phyloP scores from a whole-genome alignment of 2,888 invertebrate species.

The Mythimna loreyi region DNA sequence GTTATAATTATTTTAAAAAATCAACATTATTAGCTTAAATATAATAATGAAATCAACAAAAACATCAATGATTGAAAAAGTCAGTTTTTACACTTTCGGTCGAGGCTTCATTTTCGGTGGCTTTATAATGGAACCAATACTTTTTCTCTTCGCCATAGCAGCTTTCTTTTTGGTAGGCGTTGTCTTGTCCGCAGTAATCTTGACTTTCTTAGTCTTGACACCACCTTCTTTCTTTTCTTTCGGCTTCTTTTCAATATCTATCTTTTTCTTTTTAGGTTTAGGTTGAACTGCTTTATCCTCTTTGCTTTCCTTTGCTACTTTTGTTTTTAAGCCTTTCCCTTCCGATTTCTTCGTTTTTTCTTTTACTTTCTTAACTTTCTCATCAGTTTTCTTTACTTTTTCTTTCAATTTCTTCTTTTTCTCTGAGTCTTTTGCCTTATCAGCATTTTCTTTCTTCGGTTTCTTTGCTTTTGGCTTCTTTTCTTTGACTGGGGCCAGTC shows the following conservation, averaged over 20 bases:
- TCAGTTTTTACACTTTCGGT: constrained; percentile 37
- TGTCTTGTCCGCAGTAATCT: constrained; percentile 53
- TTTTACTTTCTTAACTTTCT: constrained; percentile 37
- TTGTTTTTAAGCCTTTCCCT: constrained; percentile 15
- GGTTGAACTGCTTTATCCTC: constrained; percentile 21
- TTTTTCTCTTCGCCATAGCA: constrained; percentile 76
- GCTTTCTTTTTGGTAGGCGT: constrained; percentile 77
- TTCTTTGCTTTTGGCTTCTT: constrained; percentile 66
- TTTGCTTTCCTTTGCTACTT: not conserved
- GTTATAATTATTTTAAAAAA: constrained; percentile 12
- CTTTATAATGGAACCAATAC: constrained; percentile 83
- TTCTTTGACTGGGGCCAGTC: constrained; percentile 71
- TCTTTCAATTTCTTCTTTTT: constrained; percentile 49
- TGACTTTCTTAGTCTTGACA: constrained; percentile 49
- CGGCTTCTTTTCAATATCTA: constrained; percentile 32
- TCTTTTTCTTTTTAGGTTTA: constrained; percentile 53
- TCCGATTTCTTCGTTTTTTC: constrained; percentile 34
- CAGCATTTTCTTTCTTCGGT: constrained; percentile 52
- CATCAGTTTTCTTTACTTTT: constrained; percentile 59
- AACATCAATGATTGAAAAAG: not conserved
- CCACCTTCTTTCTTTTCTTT: constrained; percentile 50
- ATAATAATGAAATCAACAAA: constrained; percentile 26
- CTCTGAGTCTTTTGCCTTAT: constrained; percentile 57
- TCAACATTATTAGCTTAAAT: constrained; percentile 15
- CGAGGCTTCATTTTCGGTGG: constrained; percentile 86